Base-by-base conservation (phyloP, 2,888 invertebrate species). In the Pheosia tremula region DNA sequence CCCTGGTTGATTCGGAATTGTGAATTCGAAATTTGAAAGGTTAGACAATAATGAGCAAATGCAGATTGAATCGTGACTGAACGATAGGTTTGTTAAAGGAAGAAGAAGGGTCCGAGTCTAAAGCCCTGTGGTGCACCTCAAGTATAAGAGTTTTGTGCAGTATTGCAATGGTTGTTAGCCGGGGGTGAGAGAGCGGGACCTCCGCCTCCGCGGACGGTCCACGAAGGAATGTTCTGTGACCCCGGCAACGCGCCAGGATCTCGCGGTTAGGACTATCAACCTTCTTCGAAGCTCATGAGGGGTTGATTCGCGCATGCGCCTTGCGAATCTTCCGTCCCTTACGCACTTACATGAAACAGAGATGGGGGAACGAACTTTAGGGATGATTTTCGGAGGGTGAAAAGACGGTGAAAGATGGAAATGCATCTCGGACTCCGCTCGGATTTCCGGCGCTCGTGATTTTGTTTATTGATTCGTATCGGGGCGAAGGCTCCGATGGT, bases 401-500 rank as follows among this genome's bases (percentile, higher is more conserved):
- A 88, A 86, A 90, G 89, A 90, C 90, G 89, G 85, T 89, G 91
- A 89, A 91, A 90, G 91, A 91, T 92, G 92, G 92, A 92, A 93
- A 91, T 93, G 92, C 93, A 93, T 93, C 91, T 91, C 87, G 87
- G 86, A 90, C 88, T 89, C 83, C 83, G 91, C 88, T 91, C 92
- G 91, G 92, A 92, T 93, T 92, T 93, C 93, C 93, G 90, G 87
- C 83, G 90, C 87, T 88, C 81, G 89, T 90, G 92, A 93, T 92
- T 91, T 92, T 90, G 90, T 90, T 93, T 93, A 93, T 93, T 91
- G 93, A 93, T 93, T 93, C 87, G 87, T 85, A 87, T 88, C 86
- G 84, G 74, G 71, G 66, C 75, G 71, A 83, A 82, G 81, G 78
- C 80, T 83, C 83, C 79, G 76, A 78, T 82, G 79, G 76, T 69